Percentiles rank a stretch among this genome's conserved stretches.
Evolutionary conservation across 1,140 invertebrate genomes (phyloP).

Genomic region (Drosophila nebulosa): DNA sequence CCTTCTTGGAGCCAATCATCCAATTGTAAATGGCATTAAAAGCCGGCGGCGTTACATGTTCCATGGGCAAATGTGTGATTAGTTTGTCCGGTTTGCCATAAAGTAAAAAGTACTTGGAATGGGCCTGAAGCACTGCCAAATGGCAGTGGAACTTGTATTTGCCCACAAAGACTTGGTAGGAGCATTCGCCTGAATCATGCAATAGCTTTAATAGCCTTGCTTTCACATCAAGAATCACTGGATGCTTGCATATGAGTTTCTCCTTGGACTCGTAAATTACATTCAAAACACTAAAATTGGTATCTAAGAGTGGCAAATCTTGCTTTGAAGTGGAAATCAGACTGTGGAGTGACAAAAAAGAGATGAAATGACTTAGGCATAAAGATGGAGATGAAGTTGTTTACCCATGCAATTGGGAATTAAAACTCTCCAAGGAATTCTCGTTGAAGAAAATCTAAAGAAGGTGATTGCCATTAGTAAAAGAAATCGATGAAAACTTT

Average conservation of each 20-base stretch:
- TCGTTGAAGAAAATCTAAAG: not conserved
- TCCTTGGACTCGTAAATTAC: not conserved
- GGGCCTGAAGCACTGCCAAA: slow-evolving; percentile 19
- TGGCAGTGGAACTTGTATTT: slow-evolving; percentile 35
- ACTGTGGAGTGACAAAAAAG: not conserved
- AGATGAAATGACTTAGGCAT: not conserved
- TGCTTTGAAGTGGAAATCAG: not conserved
- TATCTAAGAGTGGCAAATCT: not conserved
- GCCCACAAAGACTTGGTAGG: slow-evolving; percentile 22
- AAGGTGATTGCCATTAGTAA: not conserved
- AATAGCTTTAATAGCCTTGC: not conserved
- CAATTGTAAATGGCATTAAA: slow-evolving; percentile 88
- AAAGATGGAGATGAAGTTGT: not conserved
- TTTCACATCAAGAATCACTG: not conserved
- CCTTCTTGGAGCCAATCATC: slow-evolving; percentile 85
- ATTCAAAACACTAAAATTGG: not conserved
- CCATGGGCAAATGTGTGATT: slow-evolving; percentile 22
- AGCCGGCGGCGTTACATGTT: slow-evolving; percentile 83
- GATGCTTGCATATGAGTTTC: not conserved
- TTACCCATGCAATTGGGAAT: not conserved
- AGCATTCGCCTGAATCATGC: not conserved
- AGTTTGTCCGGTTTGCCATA: not conserved
- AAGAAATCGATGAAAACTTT: no score
- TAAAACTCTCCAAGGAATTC: not conserved
- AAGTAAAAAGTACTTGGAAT: slow-evolving; percentile 22